Conservation (phyloP, 2,113 vertebrate genomes). For the Charadrius vociferus region DNA sequence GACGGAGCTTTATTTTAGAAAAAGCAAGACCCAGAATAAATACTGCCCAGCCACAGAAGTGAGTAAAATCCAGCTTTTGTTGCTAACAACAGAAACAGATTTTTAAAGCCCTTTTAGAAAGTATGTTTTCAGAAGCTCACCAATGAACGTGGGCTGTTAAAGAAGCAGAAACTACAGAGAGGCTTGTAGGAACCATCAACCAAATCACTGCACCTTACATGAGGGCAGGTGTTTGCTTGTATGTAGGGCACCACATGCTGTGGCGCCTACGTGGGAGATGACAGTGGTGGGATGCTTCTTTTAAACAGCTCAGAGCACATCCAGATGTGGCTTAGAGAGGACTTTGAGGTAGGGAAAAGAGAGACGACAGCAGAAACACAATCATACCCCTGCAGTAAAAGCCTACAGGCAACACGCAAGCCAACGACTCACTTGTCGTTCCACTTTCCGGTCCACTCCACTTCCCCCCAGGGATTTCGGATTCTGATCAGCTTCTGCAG, state of each 20-base stretch:
- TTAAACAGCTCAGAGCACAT: neutral
- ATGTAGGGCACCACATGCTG: neutral
- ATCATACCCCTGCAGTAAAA: neutral
- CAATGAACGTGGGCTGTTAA: neutral
- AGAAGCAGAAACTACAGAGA: neutral
- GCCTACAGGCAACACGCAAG: rapidly evolving
- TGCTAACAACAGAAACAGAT: neutral
- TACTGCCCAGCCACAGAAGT: neutral
- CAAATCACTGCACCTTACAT: neutral
- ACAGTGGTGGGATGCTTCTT: neutral
- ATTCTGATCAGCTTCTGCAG: slow-evolving; percentile 88
- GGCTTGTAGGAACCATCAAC: neutral
- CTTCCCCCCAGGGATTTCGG: slow-evolving; percentile 95
- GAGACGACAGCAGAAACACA: rapidly evolving
- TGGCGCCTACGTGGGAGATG: rapidly evolving
- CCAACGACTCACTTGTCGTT: slow-evolving; percentile 83
- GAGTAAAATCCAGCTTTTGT: neutral
- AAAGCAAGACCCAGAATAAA: neutral
- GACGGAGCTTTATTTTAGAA: neutral
- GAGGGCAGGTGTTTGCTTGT: neutral
- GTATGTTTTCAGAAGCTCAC: neutral
- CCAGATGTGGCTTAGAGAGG: neutral
- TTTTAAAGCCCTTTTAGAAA: neutral
- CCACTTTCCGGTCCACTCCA: slow-evolving; percentile 97
- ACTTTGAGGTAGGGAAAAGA: neutral